Evolutionary conservation across 2,888 invertebrate genomes (phyloP).

Genomic region (Papilio gigon): DNA sequence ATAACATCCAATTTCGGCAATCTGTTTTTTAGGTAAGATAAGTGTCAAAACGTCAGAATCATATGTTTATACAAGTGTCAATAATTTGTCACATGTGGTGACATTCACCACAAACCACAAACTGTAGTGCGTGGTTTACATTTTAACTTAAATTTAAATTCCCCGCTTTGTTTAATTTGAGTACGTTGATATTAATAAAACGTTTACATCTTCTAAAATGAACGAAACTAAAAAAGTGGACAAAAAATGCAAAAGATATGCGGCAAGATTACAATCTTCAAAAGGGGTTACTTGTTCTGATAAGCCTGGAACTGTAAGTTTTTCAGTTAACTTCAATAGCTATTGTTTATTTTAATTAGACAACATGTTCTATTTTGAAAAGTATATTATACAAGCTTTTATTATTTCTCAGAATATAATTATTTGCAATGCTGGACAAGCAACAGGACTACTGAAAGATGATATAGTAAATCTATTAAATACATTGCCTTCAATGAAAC

Average conservation of each 20-base stretch:
- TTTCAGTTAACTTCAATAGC: neutral
- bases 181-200: neutral
- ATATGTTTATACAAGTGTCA: neutral
- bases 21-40: neutral
- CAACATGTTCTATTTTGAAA: neutral
- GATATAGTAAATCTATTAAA: slow-evolving; percentile 82
- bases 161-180: neutral
- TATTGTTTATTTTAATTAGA: neutral
- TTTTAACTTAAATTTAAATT: neutral
- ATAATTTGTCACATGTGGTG: neutral
- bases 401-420: slow-evolving; percentile 84
- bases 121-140: neutral
- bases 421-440: slow-evolving; percentile 94
- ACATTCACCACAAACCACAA: no score
- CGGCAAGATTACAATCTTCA: slow-evolving; percentile 64
- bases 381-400: neutral
- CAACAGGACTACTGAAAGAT: slow-evolving; percentile 88
- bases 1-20: neutral
- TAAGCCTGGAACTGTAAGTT: slow-evolving; percentile 60
- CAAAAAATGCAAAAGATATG: slow-evolving; percentile 68
- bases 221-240: slow-evolving; percentile 63
- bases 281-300: slow-evolving; percentile 64
- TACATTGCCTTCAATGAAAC: slow-evolving; percentile 77
- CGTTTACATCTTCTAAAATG: slow-evolving; percentile 49
- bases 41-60: neutral